Conservation (phyloP, 2,113 vertebrate genomes). For the Vimba vimba region DNA sequence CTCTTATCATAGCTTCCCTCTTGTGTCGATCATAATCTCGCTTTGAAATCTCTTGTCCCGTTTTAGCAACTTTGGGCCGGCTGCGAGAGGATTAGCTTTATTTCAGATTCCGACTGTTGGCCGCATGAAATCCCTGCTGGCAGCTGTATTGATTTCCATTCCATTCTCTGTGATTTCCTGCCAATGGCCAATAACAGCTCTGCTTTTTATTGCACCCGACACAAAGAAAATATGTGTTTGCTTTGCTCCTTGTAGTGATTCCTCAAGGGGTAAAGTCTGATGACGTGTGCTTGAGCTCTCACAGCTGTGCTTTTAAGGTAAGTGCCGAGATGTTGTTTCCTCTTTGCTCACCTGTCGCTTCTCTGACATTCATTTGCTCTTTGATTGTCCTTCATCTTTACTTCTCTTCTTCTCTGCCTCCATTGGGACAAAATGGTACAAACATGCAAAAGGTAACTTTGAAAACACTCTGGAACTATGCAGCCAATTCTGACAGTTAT, state of each 20-base stretch:
- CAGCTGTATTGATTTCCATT: slow-evolving; percentile 57
- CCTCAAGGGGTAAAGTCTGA: neutral
- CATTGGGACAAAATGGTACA: neutral
- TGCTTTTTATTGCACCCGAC: slow-evolving; percentile 17
- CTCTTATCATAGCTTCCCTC: slow-evolving; percentile 38
- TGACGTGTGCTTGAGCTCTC: neutral
- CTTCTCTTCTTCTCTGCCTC: neutral
- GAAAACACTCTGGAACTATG: neutral
- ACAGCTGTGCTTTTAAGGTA: neutral
- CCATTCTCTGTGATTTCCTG: slow-evolving; percentile 41
- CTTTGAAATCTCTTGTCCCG: slow-evolving; percentile 40
- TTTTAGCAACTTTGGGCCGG: slow-evolving; percentile 43
- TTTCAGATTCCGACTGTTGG: slow-evolving; percentile 22
- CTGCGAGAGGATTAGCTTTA: slow-evolving; percentile 52
- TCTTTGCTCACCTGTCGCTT: neutral
- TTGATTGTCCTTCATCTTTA: neutral
- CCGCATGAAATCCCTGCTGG: slow-evolving; percentile 31
- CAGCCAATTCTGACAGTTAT: neutral
- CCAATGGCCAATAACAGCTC: slow-evolving; percentile 27
- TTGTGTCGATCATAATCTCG: slow-evolving; percentile 42
- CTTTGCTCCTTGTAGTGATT: slow-evolving; percentile 1
- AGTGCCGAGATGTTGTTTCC: slow-evolving; percentile 3
- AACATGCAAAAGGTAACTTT: neutral
- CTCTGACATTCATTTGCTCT: neutral
- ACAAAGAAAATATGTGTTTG: slow-evolving; percentile 10